phyloP scores from a whole-genome alignment of 2,797 vertebrate species.

The Furcifer pardalis region DNA sequence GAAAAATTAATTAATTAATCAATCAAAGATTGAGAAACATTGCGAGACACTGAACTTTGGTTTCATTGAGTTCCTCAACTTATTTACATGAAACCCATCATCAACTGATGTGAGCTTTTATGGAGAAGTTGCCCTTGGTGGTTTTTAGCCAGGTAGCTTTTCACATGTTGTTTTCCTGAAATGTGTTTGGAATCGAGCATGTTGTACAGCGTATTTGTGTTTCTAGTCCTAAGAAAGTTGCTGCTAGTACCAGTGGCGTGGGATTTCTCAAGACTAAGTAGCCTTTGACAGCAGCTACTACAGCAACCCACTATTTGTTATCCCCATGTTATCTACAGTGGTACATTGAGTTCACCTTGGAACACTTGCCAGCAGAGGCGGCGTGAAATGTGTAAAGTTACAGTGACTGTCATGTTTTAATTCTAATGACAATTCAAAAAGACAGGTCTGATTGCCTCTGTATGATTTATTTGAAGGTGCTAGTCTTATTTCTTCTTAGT shows the following conservation, averaged over 20 bases:
- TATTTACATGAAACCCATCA: not conserved
- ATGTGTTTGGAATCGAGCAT: not conserved
- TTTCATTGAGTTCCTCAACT: not conserved
- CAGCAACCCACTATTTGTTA: not conserved
- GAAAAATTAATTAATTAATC: no score
- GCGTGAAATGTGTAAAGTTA: not conserved
- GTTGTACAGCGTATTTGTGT: not conserved
- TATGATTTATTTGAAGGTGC: not conserved
- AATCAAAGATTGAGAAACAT: no score
- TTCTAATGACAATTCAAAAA: not conserved
- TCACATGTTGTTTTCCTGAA: not conserved
- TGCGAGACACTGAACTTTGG: no score
- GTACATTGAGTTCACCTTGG: not conserved
- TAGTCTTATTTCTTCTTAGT: not conserved
- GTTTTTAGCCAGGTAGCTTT: not conserved
- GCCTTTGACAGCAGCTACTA: no score
- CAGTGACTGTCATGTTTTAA: not conserved
- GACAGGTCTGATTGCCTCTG: not conserved
- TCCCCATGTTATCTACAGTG: not conserved
- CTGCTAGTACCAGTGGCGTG: not conserved
- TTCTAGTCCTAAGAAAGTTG: not conserved
- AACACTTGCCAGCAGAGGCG: no score
- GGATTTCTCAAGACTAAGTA: not conserved
- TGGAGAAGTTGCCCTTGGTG: no score
- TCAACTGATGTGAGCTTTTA: not conserved